A percentile compares a stretch with the other conserved stretches of the same genome.
phyloP scores from a whole-genome alignment of 2,797 vertebrate genomes.

The Halcyon smyrnensis region DNA sequence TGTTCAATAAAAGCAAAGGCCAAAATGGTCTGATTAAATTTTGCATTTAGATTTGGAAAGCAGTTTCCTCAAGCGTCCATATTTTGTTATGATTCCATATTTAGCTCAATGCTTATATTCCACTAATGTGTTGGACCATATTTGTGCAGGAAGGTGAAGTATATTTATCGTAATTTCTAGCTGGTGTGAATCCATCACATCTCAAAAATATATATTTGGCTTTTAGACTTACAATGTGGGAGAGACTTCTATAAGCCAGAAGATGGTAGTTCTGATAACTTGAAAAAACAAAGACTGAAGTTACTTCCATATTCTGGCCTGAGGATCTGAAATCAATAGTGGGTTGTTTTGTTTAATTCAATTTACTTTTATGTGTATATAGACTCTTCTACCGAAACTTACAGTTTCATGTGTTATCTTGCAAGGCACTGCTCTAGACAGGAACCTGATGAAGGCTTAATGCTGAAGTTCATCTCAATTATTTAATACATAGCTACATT shows the following conservation, averaged over 20 bases:
- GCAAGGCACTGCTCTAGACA: conserved; percentile 19
- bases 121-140: not conserved
- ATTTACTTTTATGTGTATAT: conserved; percentile 61
- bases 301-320: conserved; percentile 50
- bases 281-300: conserved; percentile 43
- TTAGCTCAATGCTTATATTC: not conserved
- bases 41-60: not conserved
- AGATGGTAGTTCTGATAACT: conserved; percentile 36
- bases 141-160: not conserved
- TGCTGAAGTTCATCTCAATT: not conserved
- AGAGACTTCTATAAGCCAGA: conserved; percentile 6
- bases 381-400: conserved; percentile 26
- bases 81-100: not conserved
- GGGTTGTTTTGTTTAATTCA: not conserved
- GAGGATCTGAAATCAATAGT: conserved; percentile 66
- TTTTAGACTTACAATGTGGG: not conserved
- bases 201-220: not conserved
- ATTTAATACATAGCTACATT: not conserved
- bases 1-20: not conserved
- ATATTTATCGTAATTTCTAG: not conserved
- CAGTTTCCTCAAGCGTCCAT: not conserved
- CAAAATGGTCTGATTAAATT: not conserved
- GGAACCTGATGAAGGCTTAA: not conserved
- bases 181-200: conserved; percentile 16
- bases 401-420: conserved; percentile 46